These are phyloP conservation scores for Boulengeromyrus knoepffleri DNA, from an alignment of 2,113 vertebrate genomes.

Conservation along the genomic window DNA sequence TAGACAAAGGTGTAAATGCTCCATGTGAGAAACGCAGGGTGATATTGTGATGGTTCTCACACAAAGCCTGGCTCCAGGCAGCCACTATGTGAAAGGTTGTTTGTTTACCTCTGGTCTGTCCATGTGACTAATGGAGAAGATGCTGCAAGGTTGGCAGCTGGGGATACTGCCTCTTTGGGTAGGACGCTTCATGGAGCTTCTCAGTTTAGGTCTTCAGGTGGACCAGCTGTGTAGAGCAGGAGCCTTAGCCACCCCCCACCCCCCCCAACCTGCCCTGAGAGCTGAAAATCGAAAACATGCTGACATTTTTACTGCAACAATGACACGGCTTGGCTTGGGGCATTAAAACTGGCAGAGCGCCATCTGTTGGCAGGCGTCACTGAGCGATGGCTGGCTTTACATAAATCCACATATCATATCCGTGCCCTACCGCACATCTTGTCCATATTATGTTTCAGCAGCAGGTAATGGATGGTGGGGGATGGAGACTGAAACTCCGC, in stretches of 20 bases:
- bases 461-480: conserved; percentile 8
- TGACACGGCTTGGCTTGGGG: neutral
- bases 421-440: neutral
- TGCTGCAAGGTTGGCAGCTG: conserved; percentile 14
- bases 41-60: neutral
- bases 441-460: neutral
- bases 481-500: neutral
- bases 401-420: neutral
- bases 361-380: neutral
- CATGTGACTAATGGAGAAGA: conserved; percentile 12
- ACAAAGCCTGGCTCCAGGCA: conserved; percentile 4
- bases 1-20: neutral
- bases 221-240: neutral
- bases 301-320: neutral
- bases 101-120: conserved; percentile 17
- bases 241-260: neutral
- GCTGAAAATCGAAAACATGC: neutral
- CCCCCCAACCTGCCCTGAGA: neutral
- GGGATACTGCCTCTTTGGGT: neutral
- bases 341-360: neutral
- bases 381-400: neutral
- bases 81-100: conserved; percentile 26
- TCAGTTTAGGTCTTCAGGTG: neutral
- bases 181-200: neutral
- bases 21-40: neutral